Evolutionary conservation across 2,888 invertebrate species (phyloP), one percentile per base, ranked within the genome.

Genomic region (Crepidodera aurea): DNA sequence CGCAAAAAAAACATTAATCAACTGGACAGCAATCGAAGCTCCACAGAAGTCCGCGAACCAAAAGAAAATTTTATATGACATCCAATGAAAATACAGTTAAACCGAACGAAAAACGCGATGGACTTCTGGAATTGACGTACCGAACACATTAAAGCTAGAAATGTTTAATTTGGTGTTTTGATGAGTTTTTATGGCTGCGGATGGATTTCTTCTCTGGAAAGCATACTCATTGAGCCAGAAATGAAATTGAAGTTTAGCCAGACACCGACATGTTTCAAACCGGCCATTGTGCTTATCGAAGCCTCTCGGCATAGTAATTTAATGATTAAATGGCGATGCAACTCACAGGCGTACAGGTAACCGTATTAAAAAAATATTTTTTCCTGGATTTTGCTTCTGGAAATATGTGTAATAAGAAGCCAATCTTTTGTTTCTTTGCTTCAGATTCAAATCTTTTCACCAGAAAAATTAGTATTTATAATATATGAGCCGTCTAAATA

Each of bases 121-220:
- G 56, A 56, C 56, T 56, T 55, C 60, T 61, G 60, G 50, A 55
- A 48, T 42, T 51, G 61, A 61, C 61, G 44, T 50, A 39, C 42
- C 27, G 39, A 61, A 61, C 48, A 56, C 61, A 42, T 56, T 56
- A 61, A 61, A 56, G 56, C 61, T 44, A 46, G 37, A 61, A 61
- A 61, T 61, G 51, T 56, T 56, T 51, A 56, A 61, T 51, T 61
- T 56, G 46, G 40, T 60, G 50, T 48, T 56, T 55, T 44, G 56
- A 61, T 56, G 56, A 61, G 46, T 42, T 61, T 61, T 61, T 56
- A 61, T 61, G 15, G 51, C n/a, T 29, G 34, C 18, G 50, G 15
- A 50, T 51, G 44, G 13, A 42, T 51, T 56, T 44, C 34, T 61
- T 34, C 19, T 16, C 25, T 61, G 18, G 19, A 32, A 44, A 61